A percentile compares a stretch with the other conserved stretches of the same genome.
Conservation (phyloP, 92 coral and sea anemone species). For the Nematostella vectensis region DNA sequence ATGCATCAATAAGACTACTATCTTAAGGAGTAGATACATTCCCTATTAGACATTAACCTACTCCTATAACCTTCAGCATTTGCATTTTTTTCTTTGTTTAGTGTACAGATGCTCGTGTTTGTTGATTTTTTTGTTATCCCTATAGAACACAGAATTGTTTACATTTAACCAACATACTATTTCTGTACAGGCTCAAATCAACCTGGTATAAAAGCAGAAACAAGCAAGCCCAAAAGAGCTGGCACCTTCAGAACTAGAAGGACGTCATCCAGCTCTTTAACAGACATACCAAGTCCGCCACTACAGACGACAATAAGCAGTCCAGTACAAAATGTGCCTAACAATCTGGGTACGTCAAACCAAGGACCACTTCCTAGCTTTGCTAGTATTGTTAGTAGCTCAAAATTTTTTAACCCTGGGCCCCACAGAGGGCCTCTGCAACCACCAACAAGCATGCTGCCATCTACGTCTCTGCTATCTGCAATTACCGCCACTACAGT, state of each 20-base stretch:
- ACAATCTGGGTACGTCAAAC: slow-evolving; percentile 55
- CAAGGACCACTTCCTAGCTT: slow-evolving; percentile 86
- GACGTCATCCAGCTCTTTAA: slow-evolving; percentile 32
- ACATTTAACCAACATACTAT: slow-evolving; percentile 8
- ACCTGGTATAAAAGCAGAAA: slow-evolving; percentile 24
- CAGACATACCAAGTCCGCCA: slow-evolving; percentile 37
- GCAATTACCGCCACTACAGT: background rate
- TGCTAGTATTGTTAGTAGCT: slow-evolving; percentile 84
- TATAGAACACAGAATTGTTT: no score
- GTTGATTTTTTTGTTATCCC: no score
- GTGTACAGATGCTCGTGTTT: no score
- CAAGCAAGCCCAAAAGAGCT: slow-evolving; percentile 18
- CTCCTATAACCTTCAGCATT: no score
- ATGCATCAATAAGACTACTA: no score
- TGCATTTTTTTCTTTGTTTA: no score
- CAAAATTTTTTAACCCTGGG: slow-evolving; percentile 73
- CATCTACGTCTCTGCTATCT: slow-evolving; percentile 5
- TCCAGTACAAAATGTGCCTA: slow-evolving; percentile 88
- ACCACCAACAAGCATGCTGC: slow-evolving; percentile 24
- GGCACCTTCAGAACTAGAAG: slow-evolving; percentile 19
- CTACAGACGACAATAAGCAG: slow-evolving; percentile 34
- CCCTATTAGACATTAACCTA: no score
- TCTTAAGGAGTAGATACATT: no score
- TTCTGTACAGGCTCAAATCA: slow-evolving; percentile 11
- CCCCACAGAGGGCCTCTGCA: slow-evolving; percentile 33